phyloP scores from a whole-genome alignment of 2,888 invertebrate species.

The Meteorus colon region DNA sequence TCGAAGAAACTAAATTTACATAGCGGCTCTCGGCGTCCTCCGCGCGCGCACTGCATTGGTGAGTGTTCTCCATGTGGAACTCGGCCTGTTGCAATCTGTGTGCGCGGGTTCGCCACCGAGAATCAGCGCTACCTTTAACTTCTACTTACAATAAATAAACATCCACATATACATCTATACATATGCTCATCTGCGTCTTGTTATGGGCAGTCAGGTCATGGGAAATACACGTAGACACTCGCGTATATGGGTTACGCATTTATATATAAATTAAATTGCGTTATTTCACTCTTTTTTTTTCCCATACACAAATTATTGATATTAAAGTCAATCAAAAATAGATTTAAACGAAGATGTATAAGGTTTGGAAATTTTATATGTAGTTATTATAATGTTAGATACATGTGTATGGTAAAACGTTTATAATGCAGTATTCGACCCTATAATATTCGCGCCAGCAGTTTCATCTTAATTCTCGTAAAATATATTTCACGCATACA shows the following conservation, averaged over 20 bases:
- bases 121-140: slow-evolving; percentile 1
- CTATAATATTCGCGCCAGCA: slow-evolving; percentile 3
- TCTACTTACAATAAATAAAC: not conserved
- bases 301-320: not conserved
- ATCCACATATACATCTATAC: not conserved
- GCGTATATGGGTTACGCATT: not conserved
- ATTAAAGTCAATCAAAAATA: not conserved
- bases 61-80: not conserved
- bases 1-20: slow-evolving; percentile 52
- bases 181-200: too few relatives aligned
- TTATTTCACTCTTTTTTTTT: not conserved
- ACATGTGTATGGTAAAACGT: not conserved
- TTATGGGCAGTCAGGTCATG: too few relatives aligned
- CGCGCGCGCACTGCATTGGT: slow-evolving; percentile 10
- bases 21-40: slow-evolving; percentile 43
- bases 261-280: too few relatives aligned
- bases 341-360: too few relatives aligned
- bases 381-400: not conserved
- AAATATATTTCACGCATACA: slow-evolving; percentile 12
- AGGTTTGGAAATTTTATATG: not conserved
- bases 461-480: slow-evolving; percentile 12
- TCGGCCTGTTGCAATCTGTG: not conserved
- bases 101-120: slow-evolving; percentile 9
- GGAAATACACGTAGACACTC: too few relatives aligned
- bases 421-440: not conserved